phyloP scores from a whole-genome alignment of 2,113 vertebrate genomes.

The Tylochromis polylepis region DNA sequence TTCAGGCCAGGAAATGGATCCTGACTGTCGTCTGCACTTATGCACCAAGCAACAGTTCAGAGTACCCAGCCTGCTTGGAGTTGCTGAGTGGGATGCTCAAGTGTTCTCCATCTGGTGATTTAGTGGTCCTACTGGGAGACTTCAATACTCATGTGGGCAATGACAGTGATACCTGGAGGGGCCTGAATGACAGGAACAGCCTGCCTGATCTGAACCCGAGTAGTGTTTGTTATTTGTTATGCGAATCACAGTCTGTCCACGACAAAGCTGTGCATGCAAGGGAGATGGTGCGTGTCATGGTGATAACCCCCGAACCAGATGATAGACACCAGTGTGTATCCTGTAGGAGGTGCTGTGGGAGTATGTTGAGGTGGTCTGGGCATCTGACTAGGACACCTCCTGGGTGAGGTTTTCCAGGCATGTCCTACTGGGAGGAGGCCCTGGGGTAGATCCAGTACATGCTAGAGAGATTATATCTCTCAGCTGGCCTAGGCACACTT shows the following conservation, averaged over 20 bases:
- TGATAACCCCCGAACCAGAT: neutral
- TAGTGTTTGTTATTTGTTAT: neutral
- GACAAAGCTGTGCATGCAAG: neutral
- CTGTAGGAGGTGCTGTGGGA: neutral
- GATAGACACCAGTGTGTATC: neutral
- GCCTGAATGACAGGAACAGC: neutral
- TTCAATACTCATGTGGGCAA: neutral
- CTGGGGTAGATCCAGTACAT: too few relatives aligned
- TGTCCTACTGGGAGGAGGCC: too few relatives aligned
- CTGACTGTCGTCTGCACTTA: neutral
- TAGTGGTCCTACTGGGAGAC: neutral
- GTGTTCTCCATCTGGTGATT: neutral
- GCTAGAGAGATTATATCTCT: too few relatives aligned
- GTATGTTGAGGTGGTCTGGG: neutral
- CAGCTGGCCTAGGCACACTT: too few relatives aligned
- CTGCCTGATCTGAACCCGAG: neutral
- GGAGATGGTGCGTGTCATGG: neutral
- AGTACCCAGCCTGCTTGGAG: neutral
- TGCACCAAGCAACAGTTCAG: neutral
- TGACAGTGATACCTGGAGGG: neutral
- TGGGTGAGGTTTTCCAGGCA: too few relatives aligned
- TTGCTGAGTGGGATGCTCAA: neutral
- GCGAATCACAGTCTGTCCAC: neutral
- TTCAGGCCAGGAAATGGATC: neutral
- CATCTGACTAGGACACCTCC: neutral